Evolutionary conservation across 2,113 vertebrate genomes (phyloP), one percentile per base, ranked within the genome.

Genomic region (Hoplias malabaricus): DNA sequence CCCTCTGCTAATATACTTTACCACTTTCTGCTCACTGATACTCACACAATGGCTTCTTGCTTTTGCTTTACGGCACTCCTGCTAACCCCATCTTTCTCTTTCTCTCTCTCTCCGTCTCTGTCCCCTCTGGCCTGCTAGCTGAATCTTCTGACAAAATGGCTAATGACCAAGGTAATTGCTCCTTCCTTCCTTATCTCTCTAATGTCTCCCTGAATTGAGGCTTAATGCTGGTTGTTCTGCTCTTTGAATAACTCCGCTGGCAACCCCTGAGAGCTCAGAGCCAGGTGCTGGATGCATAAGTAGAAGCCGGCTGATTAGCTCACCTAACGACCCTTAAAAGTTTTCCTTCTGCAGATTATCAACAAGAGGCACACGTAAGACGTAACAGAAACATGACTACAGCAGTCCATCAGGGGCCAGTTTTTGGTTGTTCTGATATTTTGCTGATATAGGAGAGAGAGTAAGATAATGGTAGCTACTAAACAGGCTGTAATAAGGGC

Each of bases 71-170:
- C 79, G 48, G 82, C 86, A 84, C 86, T 83, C 78, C 84, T 57
- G 85, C 87, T 95, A 93, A 93, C 94, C 33, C 90, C 90, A 88
- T 90, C 86, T 94, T n/a, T 88, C 88, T 93, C 89, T 95, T 94
- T 95, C 89, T 95, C 90, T 90, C 93, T 82, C 81, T 88, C 85
- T 80, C 46, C 53, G 59, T 53, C 86, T 90, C 75, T 86, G 85
- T 94, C 93, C 90, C 87, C 86, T 88, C 89, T 93, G 90, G 87
- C 93, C 93, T 89, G 86, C 94, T 96, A 97, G 97, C 97, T 92
- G 98, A 98, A 89, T 96, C 97, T 91, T 95, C 96, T 94, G 96
- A 98, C 95, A 98, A 98, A 98, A 98, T 99, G 96, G 95, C 96
- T 95, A 99, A 99, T 94, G 97, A 99, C 85, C 97, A 99, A 99